Conservation (phyloP, 2,888 invertebrate genomes). For the Steinernema carpocapsae region DNA sequence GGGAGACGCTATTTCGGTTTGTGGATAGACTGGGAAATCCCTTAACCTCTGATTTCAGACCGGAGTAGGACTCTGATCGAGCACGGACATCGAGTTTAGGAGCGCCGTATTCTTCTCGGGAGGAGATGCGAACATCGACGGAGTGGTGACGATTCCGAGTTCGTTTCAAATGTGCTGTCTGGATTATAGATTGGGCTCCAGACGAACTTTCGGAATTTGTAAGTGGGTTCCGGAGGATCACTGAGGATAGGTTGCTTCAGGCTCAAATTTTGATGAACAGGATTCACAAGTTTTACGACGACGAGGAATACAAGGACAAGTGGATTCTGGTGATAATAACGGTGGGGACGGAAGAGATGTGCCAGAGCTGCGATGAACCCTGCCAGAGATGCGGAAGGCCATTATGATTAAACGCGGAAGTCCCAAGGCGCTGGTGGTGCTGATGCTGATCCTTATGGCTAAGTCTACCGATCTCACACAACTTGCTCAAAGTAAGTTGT, state of each 20-base stretch:
- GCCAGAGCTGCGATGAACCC: constrained; percentile 58
- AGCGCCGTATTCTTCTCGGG: constrained; percentile 66
- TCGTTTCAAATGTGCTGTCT: background rate
- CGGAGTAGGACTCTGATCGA: constrained; percentile 63
- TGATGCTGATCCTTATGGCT: constrained; percentile 65
- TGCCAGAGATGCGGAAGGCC: constrained; percentile 53
- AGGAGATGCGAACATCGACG: constrained; percentile 67
- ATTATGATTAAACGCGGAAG: constrained; percentile 53
- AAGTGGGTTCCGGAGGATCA: constrained; percentile 38
- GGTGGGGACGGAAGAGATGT: constrained; percentile 63
- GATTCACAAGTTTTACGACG: constrained; percentile 40
- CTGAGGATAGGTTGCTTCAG: constrained; percentile 36
- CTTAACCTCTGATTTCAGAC: constrained; percentile 48
- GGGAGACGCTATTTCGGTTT: constrained; percentile 46
- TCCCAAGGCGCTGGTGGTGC: constrained; percentile 56
- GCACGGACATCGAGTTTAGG: constrained; percentile 62
- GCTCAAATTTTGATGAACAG: constrained; percentile 57
- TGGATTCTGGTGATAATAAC: constrained; percentile 62
- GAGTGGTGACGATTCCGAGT: constrained; percentile 66
- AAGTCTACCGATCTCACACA: constrained; percentile 58
- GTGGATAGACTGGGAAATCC: background rate
- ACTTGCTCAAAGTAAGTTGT: constrained; percentile 54
- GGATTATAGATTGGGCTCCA: constrained; percentile 38
- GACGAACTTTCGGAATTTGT: constrained; percentile 62
- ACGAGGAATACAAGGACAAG: constrained; percentile 45